phyloP scores from a whole-genome alignment of 2,888 invertebrate genomes.

The Chalcosyrphus nemorum region DNA sequence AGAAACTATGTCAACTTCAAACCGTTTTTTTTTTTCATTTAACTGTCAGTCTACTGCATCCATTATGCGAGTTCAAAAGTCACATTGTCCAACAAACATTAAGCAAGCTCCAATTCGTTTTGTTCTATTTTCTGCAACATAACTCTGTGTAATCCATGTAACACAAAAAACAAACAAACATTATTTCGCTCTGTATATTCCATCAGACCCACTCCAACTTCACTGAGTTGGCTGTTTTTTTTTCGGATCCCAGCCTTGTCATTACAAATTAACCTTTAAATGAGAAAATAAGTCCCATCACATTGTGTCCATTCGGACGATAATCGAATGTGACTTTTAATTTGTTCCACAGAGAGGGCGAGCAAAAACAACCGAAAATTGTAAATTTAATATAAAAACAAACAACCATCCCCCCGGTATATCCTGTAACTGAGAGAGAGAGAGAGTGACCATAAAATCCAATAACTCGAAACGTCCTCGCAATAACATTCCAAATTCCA shows the following conservation, averaged over 20 bases:
- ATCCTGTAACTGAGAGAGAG: background rate
- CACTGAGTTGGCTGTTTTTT: slow-evolving; percentile 2
- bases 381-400: slow-evolving; percentile 22
- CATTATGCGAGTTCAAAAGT: no score
- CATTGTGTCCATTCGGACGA: slow-evolving; percentile 30
- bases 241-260: slow-evolving; percentile 1
- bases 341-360: slow-evolving; percentile 8
- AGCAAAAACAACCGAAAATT: slow-evolving; percentile 24
- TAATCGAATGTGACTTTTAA: slow-evolving; percentile 71
- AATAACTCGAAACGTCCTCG: slow-evolving; percentile 42
- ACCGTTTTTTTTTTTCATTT: no score
- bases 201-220: background rate
- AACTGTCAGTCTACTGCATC: no score
- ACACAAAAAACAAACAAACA: slow-evolving; percentile 7
- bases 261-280: slow-evolving; percentile 55
- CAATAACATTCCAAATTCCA: slow-evolving; percentile 26
- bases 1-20: background rate
- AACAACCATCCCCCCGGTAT: no score
- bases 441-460: slow-evolving; percentile 35
- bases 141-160: background rate
- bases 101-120: background rate
- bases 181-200: background rate
- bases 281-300: slow-evolving; percentile 43
- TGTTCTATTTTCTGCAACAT: background rate
- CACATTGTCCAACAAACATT: background rate